These are phyloP conservation scores for Lytechinus variegatus DNA, from an alignment of 35 echinoderm and acorn worm species.

Conservation along the genomic window DNA sequence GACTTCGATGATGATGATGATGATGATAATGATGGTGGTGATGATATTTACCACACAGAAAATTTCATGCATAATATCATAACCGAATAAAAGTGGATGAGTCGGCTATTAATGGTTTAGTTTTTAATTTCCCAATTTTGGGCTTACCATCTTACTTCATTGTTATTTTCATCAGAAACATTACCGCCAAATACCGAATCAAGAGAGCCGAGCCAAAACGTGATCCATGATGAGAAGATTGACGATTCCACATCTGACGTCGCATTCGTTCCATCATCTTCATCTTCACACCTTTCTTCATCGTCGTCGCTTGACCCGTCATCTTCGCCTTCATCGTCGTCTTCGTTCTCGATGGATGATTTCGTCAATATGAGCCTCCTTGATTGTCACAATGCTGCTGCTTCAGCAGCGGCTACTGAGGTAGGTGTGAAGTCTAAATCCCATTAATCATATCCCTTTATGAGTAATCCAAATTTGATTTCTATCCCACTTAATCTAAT, in stretches of 20 bases:
- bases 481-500: too few relatives aligned
- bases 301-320: background rate
- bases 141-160: too few relatives aligned
- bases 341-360: conserved; percentile 54
- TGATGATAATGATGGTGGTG: too few relatives aligned
- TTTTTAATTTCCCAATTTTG: too few relatives aligned
- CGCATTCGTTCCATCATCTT: background rate
- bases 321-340: conserved; percentile 9
- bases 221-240: background rate
- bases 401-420: conserved; percentile 33
- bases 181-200: background rate
- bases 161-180: background rate
- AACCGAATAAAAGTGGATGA: too few relatives aligned
- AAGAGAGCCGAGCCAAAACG: background rate
- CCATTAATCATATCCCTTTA: too few relatives aligned
- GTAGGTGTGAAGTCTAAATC: background rate
- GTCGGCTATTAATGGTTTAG: too few relatives aligned
- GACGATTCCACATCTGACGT: background rate
- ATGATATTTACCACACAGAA: too few relatives aligned
- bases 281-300: background rate
- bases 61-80: too few relatives aligned
- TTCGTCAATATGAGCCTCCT: conserved; percentile 39
- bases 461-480: too few relatives aligned
- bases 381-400: background rate
- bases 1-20: background rate